Percentiles rank a stretch among this genome's conserved stretches.
phyloP scores from a whole-genome alignment of 2,797 vertebrate species.

The Sciurus vulgaris region DNA sequence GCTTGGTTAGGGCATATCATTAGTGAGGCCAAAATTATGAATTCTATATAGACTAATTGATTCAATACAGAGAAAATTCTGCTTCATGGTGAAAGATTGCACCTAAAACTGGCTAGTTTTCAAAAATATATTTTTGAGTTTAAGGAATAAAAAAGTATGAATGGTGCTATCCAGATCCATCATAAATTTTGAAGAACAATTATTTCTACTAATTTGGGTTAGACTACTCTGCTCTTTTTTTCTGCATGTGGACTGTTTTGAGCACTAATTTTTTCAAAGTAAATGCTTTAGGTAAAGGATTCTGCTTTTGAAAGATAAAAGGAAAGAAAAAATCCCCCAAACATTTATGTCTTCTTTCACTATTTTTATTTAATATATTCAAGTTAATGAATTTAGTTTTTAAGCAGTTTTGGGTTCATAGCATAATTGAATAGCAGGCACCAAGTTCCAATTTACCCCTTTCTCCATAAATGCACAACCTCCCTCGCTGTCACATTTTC shows the following conservation, averaged over 20 bases:
- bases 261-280: too few relatives aligned
- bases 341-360: not conserved
- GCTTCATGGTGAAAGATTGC: not conserved
- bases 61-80: not conserved
- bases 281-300: not conserved
- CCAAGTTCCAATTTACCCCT: not conserved
- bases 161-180: not conserved
- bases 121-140: not conserved
- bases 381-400: not conserved
- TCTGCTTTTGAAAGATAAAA: constrained; percentile 14
- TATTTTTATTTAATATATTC: not conserved
- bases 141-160: not conserved
- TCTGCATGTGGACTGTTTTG: too few relatives aligned
- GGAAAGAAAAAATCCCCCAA: not conserved
- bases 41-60: not conserved
- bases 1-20: not conserved
- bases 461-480: not conserved
- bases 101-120: not conserved
- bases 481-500: not conserved
- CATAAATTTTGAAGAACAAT: constrained; percentile 30
- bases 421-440: not conserved
- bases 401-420: not conserved
- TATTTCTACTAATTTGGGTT: not conserved
- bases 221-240: not conserved
- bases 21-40: not conserved